Evolutionary conservation across 2,113 vertebrate species (phyloP).

Genomic region (Lucifuga dentata): DNA sequence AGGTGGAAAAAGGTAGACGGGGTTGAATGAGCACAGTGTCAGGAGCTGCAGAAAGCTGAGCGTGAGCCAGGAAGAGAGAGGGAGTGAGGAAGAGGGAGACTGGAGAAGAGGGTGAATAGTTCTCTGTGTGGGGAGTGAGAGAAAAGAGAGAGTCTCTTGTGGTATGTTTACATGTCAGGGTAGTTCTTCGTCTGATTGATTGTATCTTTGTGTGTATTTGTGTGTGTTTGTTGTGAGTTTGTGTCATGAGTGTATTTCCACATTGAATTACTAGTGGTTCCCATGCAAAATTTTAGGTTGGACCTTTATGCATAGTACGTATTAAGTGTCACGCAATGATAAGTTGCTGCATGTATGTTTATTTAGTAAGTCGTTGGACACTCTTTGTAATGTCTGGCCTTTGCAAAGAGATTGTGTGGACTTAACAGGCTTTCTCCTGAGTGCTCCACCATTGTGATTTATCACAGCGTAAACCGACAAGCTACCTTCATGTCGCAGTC

Average conservation of each 20-base stretch:
- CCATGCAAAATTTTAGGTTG: constrained; percentile 17
- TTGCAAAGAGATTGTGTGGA: constrained; percentile 7
- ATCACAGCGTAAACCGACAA: constrained; percentile 27
- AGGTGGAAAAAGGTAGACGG: constrained; percentile 65
- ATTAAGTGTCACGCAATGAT: constrained; percentile 33
- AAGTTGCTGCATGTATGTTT: constrained; percentile 33
- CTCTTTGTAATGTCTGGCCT: constrained; percentile 17
- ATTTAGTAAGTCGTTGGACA: constrained; percentile 36
- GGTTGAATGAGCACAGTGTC: constrained; percentile 74
- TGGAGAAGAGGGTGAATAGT: constrained; percentile 59
- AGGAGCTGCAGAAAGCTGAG: constrained; percentile 5
- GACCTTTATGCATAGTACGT: constrained; percentile 36
- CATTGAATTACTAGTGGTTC: constrained; percentile 16
- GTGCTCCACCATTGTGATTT: constrained; percentile 49
- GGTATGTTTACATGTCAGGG: constrained; percentile 75
- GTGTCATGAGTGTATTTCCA: constrained; percentile 7
- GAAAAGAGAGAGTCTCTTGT: constrained; percentile 69
- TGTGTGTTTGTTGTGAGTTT: neutral
- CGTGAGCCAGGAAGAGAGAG: constrained; percentile 48
- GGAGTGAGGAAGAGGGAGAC: constrained; percentile 47
- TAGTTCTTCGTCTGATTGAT: constrained; percentile 63
- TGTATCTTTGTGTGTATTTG: constrained; percentile 35
- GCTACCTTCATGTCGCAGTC: constrained; percentile 28
- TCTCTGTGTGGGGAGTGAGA: constrained; percentile 55
- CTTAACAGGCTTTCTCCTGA: constrained; percentile 2